Evolutionary conservation across 2,113 vertebrate species (phyloP).

Genomic region (Pachyramphus minor): DNA sequence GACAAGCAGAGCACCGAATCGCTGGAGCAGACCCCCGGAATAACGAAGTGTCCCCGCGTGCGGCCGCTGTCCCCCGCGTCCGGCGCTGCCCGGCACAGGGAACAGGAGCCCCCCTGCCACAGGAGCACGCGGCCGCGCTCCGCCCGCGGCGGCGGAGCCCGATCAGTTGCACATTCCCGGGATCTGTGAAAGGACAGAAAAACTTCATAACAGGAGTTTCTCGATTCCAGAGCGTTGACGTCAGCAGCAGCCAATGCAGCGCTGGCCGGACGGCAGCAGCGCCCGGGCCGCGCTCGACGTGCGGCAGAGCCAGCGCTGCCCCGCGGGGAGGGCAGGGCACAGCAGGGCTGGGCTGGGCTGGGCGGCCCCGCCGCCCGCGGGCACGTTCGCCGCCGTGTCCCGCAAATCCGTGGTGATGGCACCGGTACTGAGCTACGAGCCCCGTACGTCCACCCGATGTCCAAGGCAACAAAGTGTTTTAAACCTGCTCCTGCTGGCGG

Average conservation of each 20-base stretch:
- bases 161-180: background rate
- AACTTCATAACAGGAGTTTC: background rate
- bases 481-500: background rate
- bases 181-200: background rate
- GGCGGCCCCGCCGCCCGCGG: background rate
- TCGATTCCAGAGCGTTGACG: slow-evolving; percentile 12
- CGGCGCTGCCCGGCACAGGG: background rate
- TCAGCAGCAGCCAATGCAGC: slow-evolving; percentile 24
- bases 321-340: background rate
- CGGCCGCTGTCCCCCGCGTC: background rate
- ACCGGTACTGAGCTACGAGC: background rate
- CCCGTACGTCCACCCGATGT: background rate
- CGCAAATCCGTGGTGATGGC: background rate
- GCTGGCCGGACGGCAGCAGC: background rate
- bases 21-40: background rate
- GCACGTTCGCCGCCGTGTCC: background rate
- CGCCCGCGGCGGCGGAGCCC: background rate
- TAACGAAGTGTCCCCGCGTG: background rate
- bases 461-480: background rate
- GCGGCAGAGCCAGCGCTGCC: background rate
- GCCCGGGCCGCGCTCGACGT: background rate
- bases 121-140: background rate
- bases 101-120: too few species aligned
- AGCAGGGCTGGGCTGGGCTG: background rate
- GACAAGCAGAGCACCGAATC: background rate